Evolutionary conservation across 2,113 vertebrate genomes (phyloP).

Genomic region (Prinia subflava): DNA sequence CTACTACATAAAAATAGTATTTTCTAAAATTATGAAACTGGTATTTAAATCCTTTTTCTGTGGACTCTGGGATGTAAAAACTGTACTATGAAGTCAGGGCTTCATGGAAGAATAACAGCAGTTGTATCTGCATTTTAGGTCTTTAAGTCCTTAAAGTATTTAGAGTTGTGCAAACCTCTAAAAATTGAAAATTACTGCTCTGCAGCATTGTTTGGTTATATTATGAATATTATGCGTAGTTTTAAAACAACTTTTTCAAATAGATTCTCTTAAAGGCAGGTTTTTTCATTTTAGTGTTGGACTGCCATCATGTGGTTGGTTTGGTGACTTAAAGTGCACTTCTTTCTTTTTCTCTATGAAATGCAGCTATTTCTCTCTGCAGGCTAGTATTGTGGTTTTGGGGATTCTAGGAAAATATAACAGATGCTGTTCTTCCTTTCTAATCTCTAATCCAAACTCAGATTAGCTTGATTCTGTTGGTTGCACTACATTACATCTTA

Average conservation of each 20-base stretch:
- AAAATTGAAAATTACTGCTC: background rate
- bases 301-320: slow-evolving; percentile 31
- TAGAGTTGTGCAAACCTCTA: background rate
- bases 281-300: background rate
- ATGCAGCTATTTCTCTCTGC: background rate
- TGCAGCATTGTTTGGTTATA: background rate
- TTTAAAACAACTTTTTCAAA: background rate
- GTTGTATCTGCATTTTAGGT: background rate
- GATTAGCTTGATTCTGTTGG: background rate
- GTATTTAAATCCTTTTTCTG: background rate
- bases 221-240: background rate
- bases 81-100: background rate
- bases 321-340: background rate
- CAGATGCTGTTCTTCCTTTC: background rate
- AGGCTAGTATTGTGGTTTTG: background rate
- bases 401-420: background rate
- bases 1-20: background rate
- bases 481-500: background rate
- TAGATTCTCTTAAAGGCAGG: background rate
- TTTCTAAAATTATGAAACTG: background rate
- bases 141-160: background rate
- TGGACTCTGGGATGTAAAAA: background rate
- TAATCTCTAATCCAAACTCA: background rate
- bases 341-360: background rate
- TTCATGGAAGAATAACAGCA: background rate